A percentile compares a stretch with the other conserved stretches of the same genome.
Conservation (phyloP, 2,797 vertebrate genomes). For the Dendrocincla tyrannina region DNA sequence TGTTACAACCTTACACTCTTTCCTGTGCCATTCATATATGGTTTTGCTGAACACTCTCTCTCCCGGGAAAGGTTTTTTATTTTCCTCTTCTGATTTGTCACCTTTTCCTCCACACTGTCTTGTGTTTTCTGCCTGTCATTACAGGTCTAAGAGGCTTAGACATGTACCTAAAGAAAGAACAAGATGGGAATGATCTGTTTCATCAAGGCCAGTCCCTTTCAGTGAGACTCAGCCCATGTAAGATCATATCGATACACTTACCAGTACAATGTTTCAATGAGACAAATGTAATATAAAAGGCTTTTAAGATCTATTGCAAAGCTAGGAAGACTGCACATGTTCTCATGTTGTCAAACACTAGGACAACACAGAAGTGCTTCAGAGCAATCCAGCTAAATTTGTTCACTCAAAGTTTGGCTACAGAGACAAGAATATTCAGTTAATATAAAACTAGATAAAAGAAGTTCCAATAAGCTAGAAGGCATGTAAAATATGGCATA, state of each 20-base stretch:
- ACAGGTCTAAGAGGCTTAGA: neutral
- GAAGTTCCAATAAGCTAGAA: neutral
- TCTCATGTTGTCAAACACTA: neutral
- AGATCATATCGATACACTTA: neutral
- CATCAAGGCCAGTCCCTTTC: neutral
- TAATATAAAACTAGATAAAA: neutral
- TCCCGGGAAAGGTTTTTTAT: neutral
- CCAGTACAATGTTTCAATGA: neutral
- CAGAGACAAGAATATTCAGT: neutral
- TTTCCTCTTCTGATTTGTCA: neutral
- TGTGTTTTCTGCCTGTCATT: neutral
- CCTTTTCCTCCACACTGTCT: neutral
- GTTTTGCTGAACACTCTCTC: neutral
- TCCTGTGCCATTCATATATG: neutral
- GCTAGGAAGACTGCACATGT: neutral
- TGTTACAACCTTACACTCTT: neutral
- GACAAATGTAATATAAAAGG: neutral
- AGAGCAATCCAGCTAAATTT: neutral
- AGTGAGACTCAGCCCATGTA: neutral
- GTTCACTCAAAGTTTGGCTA: neutral
- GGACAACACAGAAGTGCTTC: neutral
- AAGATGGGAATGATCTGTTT: neutral
- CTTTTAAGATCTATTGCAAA: neutral
- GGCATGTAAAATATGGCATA: neutral
- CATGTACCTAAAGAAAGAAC: conserved; percentile 27